Evolutionary conservation across 2,113 vertebrate genomes (phyloP).

Genomic region (Xyrauchen texanus): DNA sequence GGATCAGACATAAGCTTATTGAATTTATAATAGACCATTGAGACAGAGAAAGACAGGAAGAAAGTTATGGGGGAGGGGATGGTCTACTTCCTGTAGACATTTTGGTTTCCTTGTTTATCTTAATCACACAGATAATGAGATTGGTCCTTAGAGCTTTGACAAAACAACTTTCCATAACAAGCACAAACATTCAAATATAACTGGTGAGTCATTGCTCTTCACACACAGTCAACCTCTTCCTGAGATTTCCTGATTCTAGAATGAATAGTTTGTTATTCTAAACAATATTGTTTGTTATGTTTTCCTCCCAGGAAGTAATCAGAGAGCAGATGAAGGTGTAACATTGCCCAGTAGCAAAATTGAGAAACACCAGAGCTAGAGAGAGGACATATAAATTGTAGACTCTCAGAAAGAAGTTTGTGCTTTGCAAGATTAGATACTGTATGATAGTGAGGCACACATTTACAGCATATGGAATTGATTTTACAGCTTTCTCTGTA

Average conservation of each 20-base stretch:
- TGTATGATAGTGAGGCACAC: slow-evolving; percentile 49
- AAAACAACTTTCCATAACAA: slow-evolving; percentile 35
- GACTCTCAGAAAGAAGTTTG: slow-evolving; percentile 5
- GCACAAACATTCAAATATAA: slow-evolving; percentile 32
- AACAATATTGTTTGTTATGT: background rate
- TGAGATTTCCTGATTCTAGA: background rate
- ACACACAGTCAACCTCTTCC: slow-evolving; percentile 27
- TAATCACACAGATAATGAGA: slow-evolving; percentile 19
- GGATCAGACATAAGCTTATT: no score
- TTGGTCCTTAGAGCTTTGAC: slow-evolving; percentile 33
- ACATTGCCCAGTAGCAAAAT: slow-evolving; percentile 40
- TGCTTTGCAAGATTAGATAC: slow-evolving; percentile 57
- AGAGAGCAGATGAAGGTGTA: slow-evolving; percentile 2
- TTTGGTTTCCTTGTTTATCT: slow-evolving; percentile 37
- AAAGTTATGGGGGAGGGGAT: background rate
- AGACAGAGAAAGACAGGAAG: background rate
- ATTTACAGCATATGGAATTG: slow-evolving; percentile 59
- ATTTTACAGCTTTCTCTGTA: slow-evolving; percentile 62
- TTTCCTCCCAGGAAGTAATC: background rate
- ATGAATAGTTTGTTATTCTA: slow-evolving; percentile 30
- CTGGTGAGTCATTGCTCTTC: background rate
- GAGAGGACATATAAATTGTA: slow-evolving; percentile 4
- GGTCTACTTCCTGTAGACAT: background rate
- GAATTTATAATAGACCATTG: no score
- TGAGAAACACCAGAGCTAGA: slow-evolving; percentile 11